A percentile compares a stretch with the other conserved stretches of the same genome.
phyloP scores from a whole-genome alignment of 2,888 invertebrate genomes.

The Drosophila tanythrix region DNA sequence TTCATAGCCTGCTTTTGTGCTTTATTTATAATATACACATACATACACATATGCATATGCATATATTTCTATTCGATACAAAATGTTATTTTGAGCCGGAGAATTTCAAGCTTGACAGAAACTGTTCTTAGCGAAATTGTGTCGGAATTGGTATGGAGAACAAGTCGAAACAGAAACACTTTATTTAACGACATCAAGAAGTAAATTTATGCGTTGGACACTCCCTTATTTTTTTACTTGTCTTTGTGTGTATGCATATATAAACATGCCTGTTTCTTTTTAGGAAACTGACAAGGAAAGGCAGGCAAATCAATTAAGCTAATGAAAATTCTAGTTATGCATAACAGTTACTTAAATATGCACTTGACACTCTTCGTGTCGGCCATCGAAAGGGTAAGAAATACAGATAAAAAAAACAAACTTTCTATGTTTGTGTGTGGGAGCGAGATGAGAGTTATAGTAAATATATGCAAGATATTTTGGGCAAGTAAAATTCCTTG shows the following conservation, averaged over 20 bases:
- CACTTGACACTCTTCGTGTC: constrained; percentile 39
- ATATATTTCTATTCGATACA: no score
- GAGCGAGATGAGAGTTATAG: background rate
- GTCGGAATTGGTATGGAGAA: background rate
- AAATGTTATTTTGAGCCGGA: background rate
- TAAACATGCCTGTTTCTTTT: background rate
- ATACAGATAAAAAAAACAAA: background rate
- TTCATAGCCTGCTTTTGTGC: constrained; percentile 29
- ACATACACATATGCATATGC: background rate
- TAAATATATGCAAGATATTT: constrained; percentile 30
- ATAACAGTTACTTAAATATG: constrained; percentile 49
- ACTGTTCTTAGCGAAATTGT: background rate
- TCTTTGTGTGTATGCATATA: constrained; percentile 1
- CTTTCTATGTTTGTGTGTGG: background rate
- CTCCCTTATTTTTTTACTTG: constrained; percentile 1
- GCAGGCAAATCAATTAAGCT: constrained; percentile 61
- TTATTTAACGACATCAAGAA: background rate
- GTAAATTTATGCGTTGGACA: constrained; percentile 2
- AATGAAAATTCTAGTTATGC: constrained; percentile 65
- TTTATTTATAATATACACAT: constrained; percentile 22
- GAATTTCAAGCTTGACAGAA: background rate
- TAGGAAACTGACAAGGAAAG: background rate
- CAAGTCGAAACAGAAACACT: background rate
- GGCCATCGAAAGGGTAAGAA: constrained; percentile 1
- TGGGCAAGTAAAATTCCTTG: constrained; percentile 45